phyloP scores from a whole-genome alignment of 35 echinoderm and acorn worm genomes.

The Acanthaster planci region DNA sequence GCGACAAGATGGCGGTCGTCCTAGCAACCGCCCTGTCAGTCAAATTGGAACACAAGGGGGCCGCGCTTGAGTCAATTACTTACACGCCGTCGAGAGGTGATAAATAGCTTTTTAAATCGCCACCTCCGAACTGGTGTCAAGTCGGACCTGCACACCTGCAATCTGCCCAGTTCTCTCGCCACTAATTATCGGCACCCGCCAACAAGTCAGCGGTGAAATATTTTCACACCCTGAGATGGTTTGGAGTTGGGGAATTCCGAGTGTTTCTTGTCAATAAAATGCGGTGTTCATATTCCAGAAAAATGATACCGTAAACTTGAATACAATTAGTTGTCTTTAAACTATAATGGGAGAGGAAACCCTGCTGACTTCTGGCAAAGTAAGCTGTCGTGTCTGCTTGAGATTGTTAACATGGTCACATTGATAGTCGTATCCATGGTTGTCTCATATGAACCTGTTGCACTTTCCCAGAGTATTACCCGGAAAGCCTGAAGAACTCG shows the following conservation, averaged over 20 bases:
- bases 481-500: too few relatives aligned
- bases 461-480: too few relatives aligned
- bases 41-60: constrained; percentile 43
- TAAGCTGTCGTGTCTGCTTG: not conserved
- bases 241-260: not conserved
- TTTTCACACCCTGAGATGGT: constrained; percentile 5
- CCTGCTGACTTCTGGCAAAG: not conserved
- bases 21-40: constrained; percentile 57
- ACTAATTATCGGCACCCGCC: constrained; percentile 8
- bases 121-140: constrained; percentile 39
- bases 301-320: not conserved
- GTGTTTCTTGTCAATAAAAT: constrained; percentile 13
- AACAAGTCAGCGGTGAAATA: constrained; percentile 14
- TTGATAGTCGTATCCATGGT: not conserved
- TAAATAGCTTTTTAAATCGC: constrained; percentile 51
- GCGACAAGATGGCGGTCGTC: constrained; percentile 68
- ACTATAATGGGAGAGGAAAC: not conserved
- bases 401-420: not conserved
- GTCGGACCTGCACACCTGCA: constrained; percentile 33
- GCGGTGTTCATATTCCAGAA: not conserved
- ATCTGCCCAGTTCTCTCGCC: not conserved
- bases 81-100: constrained; percentile 49
- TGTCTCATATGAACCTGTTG: too few relatives aligned
- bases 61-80: constrained; percentile 76
- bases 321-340: constrained; percentile 15